phyloP scores from a whole-genome alignment of 2,797 vertebrate species.

The Betta splendens region DNA sequence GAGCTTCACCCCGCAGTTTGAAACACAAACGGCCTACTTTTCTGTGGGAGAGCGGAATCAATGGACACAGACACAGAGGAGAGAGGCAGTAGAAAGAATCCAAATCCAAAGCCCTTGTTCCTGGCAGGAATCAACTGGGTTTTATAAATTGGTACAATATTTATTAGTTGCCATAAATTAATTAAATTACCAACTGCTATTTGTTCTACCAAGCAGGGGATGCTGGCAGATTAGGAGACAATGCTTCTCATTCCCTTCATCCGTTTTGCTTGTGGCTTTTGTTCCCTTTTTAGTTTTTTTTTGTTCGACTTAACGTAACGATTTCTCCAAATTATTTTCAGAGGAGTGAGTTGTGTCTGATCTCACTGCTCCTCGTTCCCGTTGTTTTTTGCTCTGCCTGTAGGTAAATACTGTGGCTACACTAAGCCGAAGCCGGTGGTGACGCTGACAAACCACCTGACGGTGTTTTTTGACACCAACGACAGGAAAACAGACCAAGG shows the following conservation, averaged over 20 bases:
- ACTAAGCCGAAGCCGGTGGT: slow-evolving; percentile 71
- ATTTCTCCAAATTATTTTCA: background rate
- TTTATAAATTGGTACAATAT: background rate
- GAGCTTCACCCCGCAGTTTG: slow-evolving; percentile 9
- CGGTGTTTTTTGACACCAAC: slow-evolving; percentile 78
- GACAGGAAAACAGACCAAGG: slow-evolving; percentile 72
- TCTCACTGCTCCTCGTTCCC: no score
- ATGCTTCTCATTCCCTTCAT: no score
- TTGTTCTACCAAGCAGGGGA: background rate
- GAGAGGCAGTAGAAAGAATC: background rate
- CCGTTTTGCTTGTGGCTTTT: no score
- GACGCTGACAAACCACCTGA: slow-evolving; percentile 76
- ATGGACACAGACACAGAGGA: background rate
- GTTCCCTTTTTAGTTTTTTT: no score
- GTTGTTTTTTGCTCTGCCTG: slow-evolving; percentile 16
- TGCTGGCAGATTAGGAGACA: background rate
- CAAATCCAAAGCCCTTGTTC: background rate
- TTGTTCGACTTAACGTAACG: background rate
- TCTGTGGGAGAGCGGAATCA: no score
- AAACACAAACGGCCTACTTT: slow-evolving; percentile 8
- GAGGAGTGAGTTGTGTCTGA: background rate
- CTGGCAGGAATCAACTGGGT: background rate
- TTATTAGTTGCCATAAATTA: background rate
- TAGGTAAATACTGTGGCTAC: slow-evolving; percentile 81
- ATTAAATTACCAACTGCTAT: background rate